Conservation (phyloP, 2,797 vertebrate species). For the Florisuga fusca region DNA sequence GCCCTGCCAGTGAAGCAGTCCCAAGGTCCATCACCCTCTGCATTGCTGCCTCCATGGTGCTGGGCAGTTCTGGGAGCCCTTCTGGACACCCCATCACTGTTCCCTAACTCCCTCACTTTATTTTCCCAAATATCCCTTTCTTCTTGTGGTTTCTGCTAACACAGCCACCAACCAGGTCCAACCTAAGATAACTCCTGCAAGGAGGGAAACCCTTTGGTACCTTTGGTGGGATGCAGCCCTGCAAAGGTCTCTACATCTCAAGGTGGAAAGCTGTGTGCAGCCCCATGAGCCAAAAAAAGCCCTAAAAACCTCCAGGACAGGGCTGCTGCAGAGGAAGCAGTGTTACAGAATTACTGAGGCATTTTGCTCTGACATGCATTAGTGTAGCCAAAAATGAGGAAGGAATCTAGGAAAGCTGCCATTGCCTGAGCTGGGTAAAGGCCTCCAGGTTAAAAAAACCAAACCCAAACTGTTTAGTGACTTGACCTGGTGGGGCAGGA, state of each 20-base stretch:
- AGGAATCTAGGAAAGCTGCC: background rate
- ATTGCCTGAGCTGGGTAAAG: background rate
- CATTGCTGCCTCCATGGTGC: fast-evolving
- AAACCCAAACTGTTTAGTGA: background rate
- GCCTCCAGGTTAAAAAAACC: background rate
- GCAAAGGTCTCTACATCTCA: too few species aligned
- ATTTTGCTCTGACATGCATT: background rate
- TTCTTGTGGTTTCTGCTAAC: background rate
- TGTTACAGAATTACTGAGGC: background rate
- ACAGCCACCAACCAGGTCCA: background rate
- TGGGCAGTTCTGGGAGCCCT: background rate
- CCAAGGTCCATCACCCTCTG: background rate
- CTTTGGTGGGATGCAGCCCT: background rate
- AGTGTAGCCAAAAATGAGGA: background rate
- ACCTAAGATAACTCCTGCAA: background rate
- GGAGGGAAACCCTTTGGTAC: background rate
- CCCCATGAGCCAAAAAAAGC: fast-evolving
- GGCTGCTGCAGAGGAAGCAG: background rate
- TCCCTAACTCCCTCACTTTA: fast-evolving
- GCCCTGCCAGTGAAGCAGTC: background rate
- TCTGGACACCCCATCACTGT: background rate
- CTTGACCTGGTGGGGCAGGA: background rate
- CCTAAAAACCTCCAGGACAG: fast-evolving
- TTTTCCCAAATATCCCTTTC: background rate
- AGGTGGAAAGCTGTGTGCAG: background rate